Evolutionary conservation across 2,888 invertebrate species (phyloP).

Genomic region (Terebella lapidaria): DNA sequence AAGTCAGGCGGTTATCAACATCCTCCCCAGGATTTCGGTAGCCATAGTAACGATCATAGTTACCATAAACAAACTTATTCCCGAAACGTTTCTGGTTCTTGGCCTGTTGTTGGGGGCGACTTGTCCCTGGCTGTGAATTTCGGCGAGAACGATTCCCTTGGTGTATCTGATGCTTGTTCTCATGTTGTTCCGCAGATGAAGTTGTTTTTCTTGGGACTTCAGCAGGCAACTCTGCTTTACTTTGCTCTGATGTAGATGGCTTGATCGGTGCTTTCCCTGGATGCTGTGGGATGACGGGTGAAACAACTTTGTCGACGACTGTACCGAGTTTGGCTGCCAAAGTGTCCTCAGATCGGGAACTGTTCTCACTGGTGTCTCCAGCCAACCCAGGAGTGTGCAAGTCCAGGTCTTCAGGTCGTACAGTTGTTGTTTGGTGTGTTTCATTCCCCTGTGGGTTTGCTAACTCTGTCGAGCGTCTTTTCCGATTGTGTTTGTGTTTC

Average conservation of each 20-base stretch:
- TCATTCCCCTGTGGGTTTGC: background rate
- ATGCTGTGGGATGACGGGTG: background rate
- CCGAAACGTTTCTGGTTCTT: background rate
- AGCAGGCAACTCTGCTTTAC: background rate
- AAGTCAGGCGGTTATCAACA: constrained; percentile 73
- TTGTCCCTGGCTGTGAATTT: background rate
- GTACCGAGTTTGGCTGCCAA: background rate
- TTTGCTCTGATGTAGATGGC: too few species aligned
- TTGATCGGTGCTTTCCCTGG: background rate
- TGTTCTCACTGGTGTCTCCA: too few species aligned
- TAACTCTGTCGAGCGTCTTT: background rate
- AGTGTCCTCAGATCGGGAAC: background rate
- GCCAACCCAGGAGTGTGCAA: too few species aligned
- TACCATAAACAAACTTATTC: constrained; percentile 86
- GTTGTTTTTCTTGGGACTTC: background rate
- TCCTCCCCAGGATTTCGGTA: constrained; percentile 78
- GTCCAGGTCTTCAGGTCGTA: background rate
- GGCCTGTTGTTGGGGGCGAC: background rate
- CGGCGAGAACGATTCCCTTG: too few species aligned
- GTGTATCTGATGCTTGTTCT: too few species aligned
- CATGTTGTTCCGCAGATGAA: background rate
- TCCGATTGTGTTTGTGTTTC: constrained; percentile 23
- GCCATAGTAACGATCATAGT: constrained; percentile 95
- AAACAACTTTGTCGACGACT: background rate
- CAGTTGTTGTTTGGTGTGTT: background rate